phyloP scores from a whole-genome alignment of 2,113 vertebrate genomes.

The Cephalopholis sonnerati region DNA sequence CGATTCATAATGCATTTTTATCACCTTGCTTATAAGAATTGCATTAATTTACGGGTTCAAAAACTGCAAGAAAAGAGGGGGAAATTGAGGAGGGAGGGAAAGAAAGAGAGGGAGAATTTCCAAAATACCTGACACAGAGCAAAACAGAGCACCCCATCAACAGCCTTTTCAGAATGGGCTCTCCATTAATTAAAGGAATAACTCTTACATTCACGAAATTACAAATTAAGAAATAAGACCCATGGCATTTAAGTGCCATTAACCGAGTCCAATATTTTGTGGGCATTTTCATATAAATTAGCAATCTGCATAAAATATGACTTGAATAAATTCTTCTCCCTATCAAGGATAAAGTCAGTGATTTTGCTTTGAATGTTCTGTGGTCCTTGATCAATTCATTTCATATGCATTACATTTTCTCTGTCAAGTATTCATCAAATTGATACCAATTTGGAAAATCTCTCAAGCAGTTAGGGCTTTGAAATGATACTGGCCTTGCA shows the following conservation, averaged over 20 bases:
- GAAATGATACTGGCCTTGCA: constrained; percentile 29
- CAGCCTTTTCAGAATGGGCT: constrained; percentile 39
- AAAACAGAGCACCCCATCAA: constrained; percentile 5
- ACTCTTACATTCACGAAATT: constrained; percentile 45
- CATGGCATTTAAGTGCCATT: constrained; percentile 48
- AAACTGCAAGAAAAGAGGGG: constrained; percentile 14
- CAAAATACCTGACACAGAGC: constrained; percentile 16
- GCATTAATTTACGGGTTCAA: constrained; percentile 61
- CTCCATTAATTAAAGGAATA: constrained; percentile 60
- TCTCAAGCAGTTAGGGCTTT: constrained; percentile 44
- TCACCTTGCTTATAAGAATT: constrained; percentile 70
- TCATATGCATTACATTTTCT: constrained; percentile 79
- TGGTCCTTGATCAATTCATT: constrained; percentile 67
- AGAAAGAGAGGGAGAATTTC: constrained; percentile 20
- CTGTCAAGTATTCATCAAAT: constrained; percentile 71
- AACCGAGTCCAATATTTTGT: constrained; percentile 38
- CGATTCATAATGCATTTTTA: constrained; percentile 73
- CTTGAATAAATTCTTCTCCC: constrained; percentile 56
- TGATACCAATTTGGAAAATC: constrained; percentile 54
- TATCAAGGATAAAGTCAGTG: constrained; percentile 43
- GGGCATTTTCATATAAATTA: constrained; percentile 68
- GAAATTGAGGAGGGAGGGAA: background rate
- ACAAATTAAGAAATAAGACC: constrained; percentile 36
- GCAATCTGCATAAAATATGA: constrained; percentile 62
- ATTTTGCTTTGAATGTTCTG: constrained; percentile 62